Conservation (phyloP, 2,888 invertebrate species). For the Drosophila colorata region DNA sequence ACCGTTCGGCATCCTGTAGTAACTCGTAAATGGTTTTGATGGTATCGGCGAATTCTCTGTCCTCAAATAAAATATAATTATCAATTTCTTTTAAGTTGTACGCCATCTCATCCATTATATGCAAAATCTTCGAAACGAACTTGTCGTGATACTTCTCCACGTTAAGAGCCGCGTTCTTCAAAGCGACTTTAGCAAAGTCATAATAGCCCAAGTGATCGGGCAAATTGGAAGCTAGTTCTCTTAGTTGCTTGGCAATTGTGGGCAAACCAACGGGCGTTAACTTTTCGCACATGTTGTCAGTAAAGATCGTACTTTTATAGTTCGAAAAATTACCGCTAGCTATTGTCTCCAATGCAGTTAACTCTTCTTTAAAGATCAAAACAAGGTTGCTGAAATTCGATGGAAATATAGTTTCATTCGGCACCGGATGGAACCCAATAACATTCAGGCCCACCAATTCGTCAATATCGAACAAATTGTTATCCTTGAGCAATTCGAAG, state of each 20-base stretch:
- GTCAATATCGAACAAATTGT: conserved; percentile 43
- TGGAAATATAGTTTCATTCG: background rate
- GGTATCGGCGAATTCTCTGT: conserved; percentile 87
- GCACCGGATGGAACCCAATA: background rate
- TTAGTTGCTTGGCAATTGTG: conserved; percentile 30
- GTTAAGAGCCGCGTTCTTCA: conserved; percentile 85
- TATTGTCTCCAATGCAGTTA: background rate
- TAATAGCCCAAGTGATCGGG: conserved; percentile 41
- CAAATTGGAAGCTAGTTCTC: conserved; percentile 26
- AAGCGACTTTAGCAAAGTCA: conserved; percentile 40
- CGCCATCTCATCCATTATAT: no score
- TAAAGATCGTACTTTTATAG: conserved; percentile 39
- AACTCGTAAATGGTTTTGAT: conserved; percentile 86
- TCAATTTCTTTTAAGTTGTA: conserved; percentile 34
- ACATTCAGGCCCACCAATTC: conserved; percentile 31
- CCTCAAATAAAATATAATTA: conserved; percentile 41
- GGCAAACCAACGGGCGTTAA: conserved; percentile 46
- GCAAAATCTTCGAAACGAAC: conserved; percentile 20
- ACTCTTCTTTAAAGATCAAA: rapidly evolving
- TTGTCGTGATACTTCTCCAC: conserved; percentile 88
- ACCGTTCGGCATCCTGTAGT: conserved; percentile 85
- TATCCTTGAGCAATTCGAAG: conserved; percentile 86
- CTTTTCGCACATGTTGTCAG: conserved; percentile 32
- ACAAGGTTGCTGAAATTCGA: background rate
- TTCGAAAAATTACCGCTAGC: background rate